phyloP scores from a whole-genome alignment of 2,113 vertebrate genomes.

The Nycticebus coucang region DNA sequence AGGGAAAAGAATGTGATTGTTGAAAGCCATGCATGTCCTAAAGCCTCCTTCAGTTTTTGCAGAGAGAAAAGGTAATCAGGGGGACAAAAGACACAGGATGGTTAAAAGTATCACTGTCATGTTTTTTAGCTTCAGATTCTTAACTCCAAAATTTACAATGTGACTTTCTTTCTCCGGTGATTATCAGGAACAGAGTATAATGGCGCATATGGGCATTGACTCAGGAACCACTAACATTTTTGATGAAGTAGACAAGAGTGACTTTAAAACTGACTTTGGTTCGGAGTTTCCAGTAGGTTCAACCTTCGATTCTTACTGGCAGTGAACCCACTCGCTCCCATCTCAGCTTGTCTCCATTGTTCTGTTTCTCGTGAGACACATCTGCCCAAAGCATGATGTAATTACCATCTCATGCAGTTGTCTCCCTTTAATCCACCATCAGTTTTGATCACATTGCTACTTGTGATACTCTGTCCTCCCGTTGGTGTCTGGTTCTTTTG shows the following conservation, averaged over 20 bases:
- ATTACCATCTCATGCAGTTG: rapidly evolving
- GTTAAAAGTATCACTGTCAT: neutral
- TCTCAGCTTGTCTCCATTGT: neutral
- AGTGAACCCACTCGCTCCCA: neutral
- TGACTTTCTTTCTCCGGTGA: conserved; percentile 73
- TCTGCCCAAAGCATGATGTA: rapidly evolving
- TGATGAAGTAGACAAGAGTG: conserved; percentile 88
- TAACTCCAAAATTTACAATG: neutral
- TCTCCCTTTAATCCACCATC: neutral
- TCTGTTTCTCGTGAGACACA: neutral
- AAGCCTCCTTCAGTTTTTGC: neutral
- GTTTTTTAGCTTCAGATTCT: conserved; percentile 51
- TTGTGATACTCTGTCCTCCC: neutral
- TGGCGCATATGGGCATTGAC: conserved; percentile 85
- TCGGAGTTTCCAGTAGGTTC: conserved; percentile 89
- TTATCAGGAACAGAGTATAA: conserved; percentile 82
- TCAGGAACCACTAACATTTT: conserved; percentile 84
- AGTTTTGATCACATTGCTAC: neutral
- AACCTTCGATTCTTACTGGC: conserved; percentile 73
- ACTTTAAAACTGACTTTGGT: conserved; percentile 88
- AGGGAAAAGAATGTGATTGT: neutral
- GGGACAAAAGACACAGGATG: neutral
- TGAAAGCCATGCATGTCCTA: neutral
- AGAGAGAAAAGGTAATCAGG: neutral
- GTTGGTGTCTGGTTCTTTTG: neutral